Base-by-base conservation (phyloP, 2,888 invertebrate species). In the Eilema sororculum region DNA sequence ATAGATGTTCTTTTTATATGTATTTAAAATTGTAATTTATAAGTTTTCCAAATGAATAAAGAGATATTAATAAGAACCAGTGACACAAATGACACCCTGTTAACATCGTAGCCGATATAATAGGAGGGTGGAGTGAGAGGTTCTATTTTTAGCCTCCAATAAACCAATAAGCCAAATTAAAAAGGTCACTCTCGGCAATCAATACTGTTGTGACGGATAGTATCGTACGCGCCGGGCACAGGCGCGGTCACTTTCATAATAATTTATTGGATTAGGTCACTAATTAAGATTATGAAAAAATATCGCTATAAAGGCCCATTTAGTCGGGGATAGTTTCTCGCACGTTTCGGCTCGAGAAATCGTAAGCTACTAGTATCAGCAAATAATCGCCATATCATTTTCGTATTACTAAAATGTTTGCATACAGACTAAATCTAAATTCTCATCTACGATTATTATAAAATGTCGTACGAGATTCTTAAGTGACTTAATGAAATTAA, bases 141-240 rank as follows among this genome's bases (percentile, higher is more conserved):
- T 28, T 61, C 69, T 70, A 70, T 70, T 28, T 70, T 46, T 62
- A 62, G 56, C 60, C 20, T 20, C n/a, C 22, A 30, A 60, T 60
- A 28, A 70, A 70, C 41, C 66, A 61, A 70, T 70, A 66, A 70
- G 61, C 69, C 41, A 61, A 70, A 70, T 70, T 70, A 66, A 62
- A 61, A 70, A 70, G 69, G 69, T 62, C 69, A 52, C 37, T 65
- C 69, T 46, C 33, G 6, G 20, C 59, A 62, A 66, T 66, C 66
- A 70, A 70, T 70, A 65, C 22, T 33, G n/a, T 20, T 12, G 24
- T 12, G 41, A 12, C n/a, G 16, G 28, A 52, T 22, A 65, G 8
- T 52, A 64, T 61, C n/a, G 56, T 62, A 57, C 57, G 33, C 24
- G 22, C 16, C 28, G 41, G 25, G 24, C 16, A 13, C 0, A 60